A percentile compares a stretch with the other conserved stretches of the same genome.
Conservation (phyloP, 1,140 invertebrate genomes). For the Drepana arcuata region DNA sequence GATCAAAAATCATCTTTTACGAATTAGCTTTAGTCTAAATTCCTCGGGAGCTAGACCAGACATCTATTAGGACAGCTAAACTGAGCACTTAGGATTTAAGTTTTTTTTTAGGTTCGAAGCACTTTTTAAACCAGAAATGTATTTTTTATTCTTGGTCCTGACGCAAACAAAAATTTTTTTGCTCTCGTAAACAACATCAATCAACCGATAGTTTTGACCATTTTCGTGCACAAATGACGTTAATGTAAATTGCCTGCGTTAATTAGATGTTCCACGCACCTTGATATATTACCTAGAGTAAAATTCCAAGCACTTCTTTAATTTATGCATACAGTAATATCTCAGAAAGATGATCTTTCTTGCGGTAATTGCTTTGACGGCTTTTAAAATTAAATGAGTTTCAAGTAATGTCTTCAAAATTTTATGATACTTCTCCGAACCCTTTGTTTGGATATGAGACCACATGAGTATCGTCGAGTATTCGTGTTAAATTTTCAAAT, state of each 20-base stretch:
- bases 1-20: background rate
- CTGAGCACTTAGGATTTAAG: no score
- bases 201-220: slow-evolving; percentile 16
- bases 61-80: no score
- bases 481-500: no score
- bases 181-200: background rate
- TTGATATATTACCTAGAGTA: slow-evolving; percentile 27
- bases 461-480: no score
- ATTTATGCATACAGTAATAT: no score
- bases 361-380: no score
- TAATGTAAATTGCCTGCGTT: slow-evolving; percentile 29
- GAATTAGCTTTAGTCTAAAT: background rate
- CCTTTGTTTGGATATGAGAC: no score
- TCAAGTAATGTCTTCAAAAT: no score
- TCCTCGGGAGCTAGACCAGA: no score
- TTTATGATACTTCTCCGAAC: no score
- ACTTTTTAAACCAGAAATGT: slow-evolving; percentile 2
- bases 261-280: slow-evolving; percentile 25
- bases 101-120: background rate
- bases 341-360: no score
- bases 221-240: slow-evolving; percentile 35
- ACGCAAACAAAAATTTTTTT: background rate
- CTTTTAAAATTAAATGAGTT: no score
- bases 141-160: background rate
- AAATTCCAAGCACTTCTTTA: slow-evolving; percentile 11